Conservation (phyloP, 2,113 vertebrate genomes). For the Prunella fulvescens region DNA sequence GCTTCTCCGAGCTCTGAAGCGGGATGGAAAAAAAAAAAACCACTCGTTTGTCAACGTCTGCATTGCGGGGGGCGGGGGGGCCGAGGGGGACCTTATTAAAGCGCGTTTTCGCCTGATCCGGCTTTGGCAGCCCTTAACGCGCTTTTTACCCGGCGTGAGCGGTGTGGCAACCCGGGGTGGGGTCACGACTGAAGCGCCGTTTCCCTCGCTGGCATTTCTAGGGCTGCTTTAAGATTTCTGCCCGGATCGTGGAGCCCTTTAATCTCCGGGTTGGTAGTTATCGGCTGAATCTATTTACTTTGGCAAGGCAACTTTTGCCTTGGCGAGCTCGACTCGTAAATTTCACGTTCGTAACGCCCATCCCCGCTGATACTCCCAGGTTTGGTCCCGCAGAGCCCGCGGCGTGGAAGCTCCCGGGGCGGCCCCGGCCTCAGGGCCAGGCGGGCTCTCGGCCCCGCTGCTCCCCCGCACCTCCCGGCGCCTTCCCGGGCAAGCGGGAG, state of each 20-base stretch:
- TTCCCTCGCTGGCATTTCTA: neutral
- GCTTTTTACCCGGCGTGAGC: slow-evolving; percentile 33
- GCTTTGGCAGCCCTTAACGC: slow-evolving; percentile 44
- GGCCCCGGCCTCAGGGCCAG: neutral
- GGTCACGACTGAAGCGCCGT: neutral
- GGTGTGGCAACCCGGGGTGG: neutral
- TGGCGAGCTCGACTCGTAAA: slow-evolving; percentile 59
- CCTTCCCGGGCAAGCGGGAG: neutral
- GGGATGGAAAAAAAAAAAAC: neutral
- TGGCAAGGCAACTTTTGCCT: slow-evolving; percentile 73
- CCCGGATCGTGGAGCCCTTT: slow-evolving; percentile 37
- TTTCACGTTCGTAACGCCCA: slow-evolving; percentile 66
- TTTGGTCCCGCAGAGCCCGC: neutral
- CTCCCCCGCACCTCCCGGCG: slow-evolving; percentile 10
- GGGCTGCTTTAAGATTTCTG: slow-evolving; percentile 21
- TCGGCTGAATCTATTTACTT: slow-evolving; percentile 74
- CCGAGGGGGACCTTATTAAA: neutral
- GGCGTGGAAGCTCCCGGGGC: neutral
- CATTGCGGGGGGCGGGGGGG: neutral
- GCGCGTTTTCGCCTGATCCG: slow-evolving; percentile 13
- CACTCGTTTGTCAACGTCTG: slow-evolving; percentile 35
- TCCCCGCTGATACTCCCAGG: slow-evolving; percentile 15
- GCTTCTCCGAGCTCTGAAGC: neutral
- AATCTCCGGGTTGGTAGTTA: slow-evolving; percentile 59
- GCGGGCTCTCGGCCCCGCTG: neutral